Conservation (phyloP, 2,888 invertebrate species). For the Muschampia plurimacula region DNA sequence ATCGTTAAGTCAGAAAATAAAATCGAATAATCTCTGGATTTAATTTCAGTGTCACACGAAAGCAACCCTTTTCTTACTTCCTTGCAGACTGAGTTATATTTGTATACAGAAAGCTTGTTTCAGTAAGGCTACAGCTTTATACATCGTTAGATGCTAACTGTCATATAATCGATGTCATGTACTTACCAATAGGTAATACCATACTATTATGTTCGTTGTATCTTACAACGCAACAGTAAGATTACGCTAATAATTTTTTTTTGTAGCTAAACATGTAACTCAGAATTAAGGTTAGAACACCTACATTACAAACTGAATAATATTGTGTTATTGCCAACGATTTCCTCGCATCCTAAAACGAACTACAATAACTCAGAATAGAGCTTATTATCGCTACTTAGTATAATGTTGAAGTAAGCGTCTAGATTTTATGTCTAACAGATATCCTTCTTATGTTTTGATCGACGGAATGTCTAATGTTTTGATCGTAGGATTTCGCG, state of each 20-base stretch:
- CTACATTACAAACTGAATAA: conserved; percentile 65
- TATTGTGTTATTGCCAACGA: conserved; percentile 58
- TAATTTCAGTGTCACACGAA: background rate
- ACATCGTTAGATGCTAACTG: conserved; percentile 28
- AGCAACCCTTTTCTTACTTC: background rate
- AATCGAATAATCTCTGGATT: background rate
- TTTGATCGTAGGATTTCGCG: conserved; percentile 70
- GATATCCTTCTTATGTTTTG: conserved; percentile 73
- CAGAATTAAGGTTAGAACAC: conserved; percentile 58
- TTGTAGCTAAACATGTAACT: conserved; percentile 62
- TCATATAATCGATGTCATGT: conserved; percentile 49
- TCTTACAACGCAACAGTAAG: conserved; percentile 46
- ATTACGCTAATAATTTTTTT: conserved; percentile 59
- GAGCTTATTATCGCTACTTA: conserved; percentile 54
- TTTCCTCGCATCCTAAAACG: conserved; percentile 31
- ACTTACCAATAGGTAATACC: conserved; percentile 34
- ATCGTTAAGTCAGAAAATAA: background rate
- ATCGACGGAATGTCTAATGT: conserved; percentile 69
- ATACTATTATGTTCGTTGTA: background rate
- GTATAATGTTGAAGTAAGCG: conserved; percentile 40
- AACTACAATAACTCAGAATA: conserved; percentile 50
- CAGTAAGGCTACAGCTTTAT: background rate
- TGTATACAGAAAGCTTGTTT: conserved; percentile 5
- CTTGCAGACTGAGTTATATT: background rate
- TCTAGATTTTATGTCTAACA: conserved; percentile 58